Percentiles rank a stretch among this genome's conserved stretches.
These are phyloP conservation scores for Polypedilum vanderplanki DNA, from an alignment of 1,140 invertebrate genomes.

Conservation along the genomic window DNA sequence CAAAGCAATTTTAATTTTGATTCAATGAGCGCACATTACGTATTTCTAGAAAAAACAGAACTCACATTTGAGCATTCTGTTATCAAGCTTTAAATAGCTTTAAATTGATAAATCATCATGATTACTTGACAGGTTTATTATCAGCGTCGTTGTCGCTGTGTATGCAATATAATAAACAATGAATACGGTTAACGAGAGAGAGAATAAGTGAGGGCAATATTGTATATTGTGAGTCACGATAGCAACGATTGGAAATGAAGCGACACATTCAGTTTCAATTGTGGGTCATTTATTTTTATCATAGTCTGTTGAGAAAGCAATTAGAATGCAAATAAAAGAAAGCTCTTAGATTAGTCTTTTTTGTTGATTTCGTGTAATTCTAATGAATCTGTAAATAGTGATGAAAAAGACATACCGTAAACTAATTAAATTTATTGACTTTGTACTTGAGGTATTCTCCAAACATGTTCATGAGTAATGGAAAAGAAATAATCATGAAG, in stretches of 20 bases:
- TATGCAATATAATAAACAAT: neutral
- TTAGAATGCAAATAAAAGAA: too few relatives aligned
- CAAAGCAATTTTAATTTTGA: too few relatives aligned
- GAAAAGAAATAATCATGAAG: neutral
- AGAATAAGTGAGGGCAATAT: neutral
- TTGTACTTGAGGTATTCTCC: too few relatives aligned
- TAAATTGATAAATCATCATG: conserved; percentile 2
- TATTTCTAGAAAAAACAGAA: neutral
- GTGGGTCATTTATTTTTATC: conserved; percentile 28
- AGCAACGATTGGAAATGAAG: neutral
- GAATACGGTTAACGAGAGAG: neutral
- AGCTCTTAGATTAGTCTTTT: too few relatives aligned
- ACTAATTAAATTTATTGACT: too few relatives aligned
- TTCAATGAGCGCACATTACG: neutral
- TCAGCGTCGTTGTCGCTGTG: neutral
- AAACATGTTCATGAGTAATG: neutral
- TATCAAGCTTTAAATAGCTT: neutral
- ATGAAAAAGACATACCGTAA: too few relatives aligned
- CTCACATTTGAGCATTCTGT: neutral
- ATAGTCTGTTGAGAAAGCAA: neutral
- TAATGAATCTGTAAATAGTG: too few relatives aligned
- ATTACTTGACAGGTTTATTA: too few relatives aligned
- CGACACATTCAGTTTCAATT: neutral
- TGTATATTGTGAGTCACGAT: neutral
- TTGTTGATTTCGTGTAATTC: too few relatives aligned